phyloP scores from a whole-genome alignment of 1,140 invertebrate species.

The Drosophila nannoptera region DNA sequence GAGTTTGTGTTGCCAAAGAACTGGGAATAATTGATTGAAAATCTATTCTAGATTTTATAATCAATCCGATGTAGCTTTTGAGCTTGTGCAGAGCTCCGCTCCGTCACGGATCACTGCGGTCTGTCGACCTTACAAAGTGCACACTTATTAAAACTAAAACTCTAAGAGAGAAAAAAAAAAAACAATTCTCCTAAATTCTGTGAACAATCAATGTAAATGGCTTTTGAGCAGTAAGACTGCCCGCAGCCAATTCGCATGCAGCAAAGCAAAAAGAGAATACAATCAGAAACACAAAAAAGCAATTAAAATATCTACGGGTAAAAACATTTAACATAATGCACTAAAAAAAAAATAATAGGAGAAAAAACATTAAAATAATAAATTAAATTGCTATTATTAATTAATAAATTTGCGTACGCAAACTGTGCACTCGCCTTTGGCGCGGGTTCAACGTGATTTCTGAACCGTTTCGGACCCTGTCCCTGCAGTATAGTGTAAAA shows the following conservation, averaged over 20 bases:
- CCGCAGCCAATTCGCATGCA: slow-evolving; percentile 28
- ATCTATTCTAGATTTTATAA: not conserved
- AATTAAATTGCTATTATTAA: slow-evolving; percentile 1
- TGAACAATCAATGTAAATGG: slow-evolving; percentile 29
- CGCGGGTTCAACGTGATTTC: slow-evolving; percentile 5
- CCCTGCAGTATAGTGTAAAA: slow-evolving; percentile 2
- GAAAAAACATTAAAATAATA: not conserved
- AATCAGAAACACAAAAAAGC: slow-evolving; percentile 21
- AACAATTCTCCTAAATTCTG: slow-evolving; percentile 21
- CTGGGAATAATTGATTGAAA: slow-evolving; percentile 3
- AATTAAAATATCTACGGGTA: slow-evolving; percentile 27
- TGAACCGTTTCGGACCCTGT: slow-evolving; percentile 7
- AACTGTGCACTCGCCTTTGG: slow-evolving; percentile 23
- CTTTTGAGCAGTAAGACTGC: slow-evolving; percentile 1
- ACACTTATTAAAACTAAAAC: not conserved
- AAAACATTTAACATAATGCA: slow-evolving; percentile 30
- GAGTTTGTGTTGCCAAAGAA: slow-evolving; percentile 11
- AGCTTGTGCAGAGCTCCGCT: not conserved
- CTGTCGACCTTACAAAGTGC: slow-evolving; percentile 18
- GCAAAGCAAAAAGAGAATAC: slow-evolving; percentile 22
- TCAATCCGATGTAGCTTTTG: not conserved
- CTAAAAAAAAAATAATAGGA: slow-evolving; percentile 13
- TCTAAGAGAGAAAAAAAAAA: slow-evolving; percentile 5
- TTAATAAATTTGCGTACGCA: slow-evolving; percentile 27
- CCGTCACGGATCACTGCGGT: too few relatives aligned